phyloP scores from a whole-genome alignment of 2,113 vertebrate species.

The Merops nubicus region DNA sequence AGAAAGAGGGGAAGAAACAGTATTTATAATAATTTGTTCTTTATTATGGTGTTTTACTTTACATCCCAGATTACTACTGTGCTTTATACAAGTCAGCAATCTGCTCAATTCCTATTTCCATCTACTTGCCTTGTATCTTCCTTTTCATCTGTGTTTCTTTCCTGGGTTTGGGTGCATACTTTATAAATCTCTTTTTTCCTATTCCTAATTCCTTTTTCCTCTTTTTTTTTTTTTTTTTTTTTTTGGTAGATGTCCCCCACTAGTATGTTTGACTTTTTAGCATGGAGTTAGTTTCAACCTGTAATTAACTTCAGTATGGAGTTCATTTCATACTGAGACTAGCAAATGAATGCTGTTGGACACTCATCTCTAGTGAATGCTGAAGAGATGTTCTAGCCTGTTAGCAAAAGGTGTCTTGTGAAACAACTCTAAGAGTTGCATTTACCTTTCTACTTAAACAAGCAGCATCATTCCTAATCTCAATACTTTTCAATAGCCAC shows the following conservation, averaged over 20 bases:
- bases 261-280: neutral
- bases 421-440: neutral
- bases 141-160: neutral
- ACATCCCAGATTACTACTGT: neutral
- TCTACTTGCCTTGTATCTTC: neutral
- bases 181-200: neutral
- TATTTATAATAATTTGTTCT: neutral
- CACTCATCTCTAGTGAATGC: neutral
- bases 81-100: neutral
- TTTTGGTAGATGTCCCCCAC: neutral
- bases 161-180: neutral
- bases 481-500: neutral
- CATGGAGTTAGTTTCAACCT: neutral
- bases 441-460: neutral
- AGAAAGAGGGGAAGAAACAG: neutral
- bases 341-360: neutral
- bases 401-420: neutral
- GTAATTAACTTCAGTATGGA: neutral
- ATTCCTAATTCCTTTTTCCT: rapidly evolving
- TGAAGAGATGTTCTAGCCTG: neutral
- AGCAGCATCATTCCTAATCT: neutral
- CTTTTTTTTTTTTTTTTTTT: neutral
- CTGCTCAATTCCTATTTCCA: neutral
- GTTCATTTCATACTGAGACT: neutral
- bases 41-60: neutral